Evolutionary conservation across 1,140 invertebrate genomes (phyloP).

Genomic region (Zaprionus davidi): DNA sequence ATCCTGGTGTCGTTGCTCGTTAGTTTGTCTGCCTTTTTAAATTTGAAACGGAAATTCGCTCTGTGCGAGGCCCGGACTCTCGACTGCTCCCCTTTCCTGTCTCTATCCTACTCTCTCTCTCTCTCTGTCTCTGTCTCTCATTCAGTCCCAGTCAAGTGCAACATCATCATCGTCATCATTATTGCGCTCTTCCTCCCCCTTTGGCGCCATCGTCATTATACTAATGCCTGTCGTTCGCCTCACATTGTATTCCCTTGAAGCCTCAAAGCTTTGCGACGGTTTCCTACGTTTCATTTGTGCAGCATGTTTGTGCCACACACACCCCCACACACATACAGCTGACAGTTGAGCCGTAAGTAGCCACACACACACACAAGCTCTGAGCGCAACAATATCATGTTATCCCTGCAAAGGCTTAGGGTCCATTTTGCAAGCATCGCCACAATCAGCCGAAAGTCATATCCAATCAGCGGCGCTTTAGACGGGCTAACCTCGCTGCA

Average conservation of each 20-base stretch:
- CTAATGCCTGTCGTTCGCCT: constrained; percentile 23
- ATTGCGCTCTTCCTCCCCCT: constrained; percentile 27
- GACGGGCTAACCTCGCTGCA: background rate
- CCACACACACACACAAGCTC: constrained; percentile 1
- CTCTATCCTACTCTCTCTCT: background rate
- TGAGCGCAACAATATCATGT: constrained; percentile 17
- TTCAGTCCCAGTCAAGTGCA: constrained; percentile 22
- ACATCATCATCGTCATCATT: constrained; percentile 7
- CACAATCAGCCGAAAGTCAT: constrained; percentile 61
- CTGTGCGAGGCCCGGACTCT: background rate
- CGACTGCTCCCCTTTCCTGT: background rate
- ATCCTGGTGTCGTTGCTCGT: constrained; percentile 55
- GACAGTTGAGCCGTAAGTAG: constrained; percentile 57
- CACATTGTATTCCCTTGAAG: constrained; percentile 47
- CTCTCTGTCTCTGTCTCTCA: background rate
- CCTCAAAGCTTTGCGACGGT: constrained; percentile 53
- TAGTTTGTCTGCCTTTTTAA: constrained; percentile 61
- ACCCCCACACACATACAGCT: constrained; percentile 14
- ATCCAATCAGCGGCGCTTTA: constrained; percentile 63
- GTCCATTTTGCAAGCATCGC: constrained; percentile 17
- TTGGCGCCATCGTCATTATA: constrained; percentile 41
- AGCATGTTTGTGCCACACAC: constrained; percentile 57
- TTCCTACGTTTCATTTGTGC: constrained; percentile 51
- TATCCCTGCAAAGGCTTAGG: constrained; percentile 25
- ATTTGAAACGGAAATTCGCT: constrained; percentile 72